A percentile compares a stretch with the other conserved stretches of the same genome.
Evolutionary conservation across 2,888 invertebrate genomes (phyloP).

Genomic region (Himalopsyche tibetana): DNA sequence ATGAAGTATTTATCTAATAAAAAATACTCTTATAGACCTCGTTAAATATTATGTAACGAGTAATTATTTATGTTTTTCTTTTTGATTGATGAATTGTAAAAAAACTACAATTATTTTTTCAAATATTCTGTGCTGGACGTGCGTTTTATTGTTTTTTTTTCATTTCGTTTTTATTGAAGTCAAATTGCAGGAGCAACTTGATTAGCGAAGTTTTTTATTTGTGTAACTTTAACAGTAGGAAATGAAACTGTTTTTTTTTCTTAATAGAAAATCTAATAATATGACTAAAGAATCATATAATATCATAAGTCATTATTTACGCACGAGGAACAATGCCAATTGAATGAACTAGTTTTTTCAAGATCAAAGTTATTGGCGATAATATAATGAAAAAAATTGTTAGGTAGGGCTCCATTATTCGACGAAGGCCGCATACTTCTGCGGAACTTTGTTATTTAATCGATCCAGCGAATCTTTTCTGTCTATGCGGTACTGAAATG

Average conservation of each 20-base stretch:
- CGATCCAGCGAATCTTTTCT: too few species aligned
- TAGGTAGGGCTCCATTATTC: too few species aligned
- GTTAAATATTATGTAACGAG: neutral
- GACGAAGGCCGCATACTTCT: too few species aligned
- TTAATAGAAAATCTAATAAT: neutral
- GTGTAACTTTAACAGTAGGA: neutral
- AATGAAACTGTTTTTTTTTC: neutral
- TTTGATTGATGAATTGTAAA: neutral
- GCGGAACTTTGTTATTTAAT: too few species aligned
- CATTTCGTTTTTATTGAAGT: neutral
- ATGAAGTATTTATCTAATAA: neutral
- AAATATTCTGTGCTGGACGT: too few species aligned
- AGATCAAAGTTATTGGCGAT: too few species aligned
- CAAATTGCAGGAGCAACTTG: neutral
- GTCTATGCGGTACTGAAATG: too few species aligned
- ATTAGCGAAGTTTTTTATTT: neutral
- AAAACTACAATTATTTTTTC: neutral
- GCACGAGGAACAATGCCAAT: too few species aligned
- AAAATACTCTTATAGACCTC: neutral
- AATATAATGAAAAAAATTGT: too few species aligned
- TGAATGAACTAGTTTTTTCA: too few species aligned
- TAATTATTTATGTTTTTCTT: slow-evolving; percentile 27
- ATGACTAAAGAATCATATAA: neutral
- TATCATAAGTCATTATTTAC: neutral
- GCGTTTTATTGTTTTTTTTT: neutral